Evolutionary conservation across 2,113 vertebrate genomes (phyloP).

Genomic region (Cinclus mexicanus): DNA sequence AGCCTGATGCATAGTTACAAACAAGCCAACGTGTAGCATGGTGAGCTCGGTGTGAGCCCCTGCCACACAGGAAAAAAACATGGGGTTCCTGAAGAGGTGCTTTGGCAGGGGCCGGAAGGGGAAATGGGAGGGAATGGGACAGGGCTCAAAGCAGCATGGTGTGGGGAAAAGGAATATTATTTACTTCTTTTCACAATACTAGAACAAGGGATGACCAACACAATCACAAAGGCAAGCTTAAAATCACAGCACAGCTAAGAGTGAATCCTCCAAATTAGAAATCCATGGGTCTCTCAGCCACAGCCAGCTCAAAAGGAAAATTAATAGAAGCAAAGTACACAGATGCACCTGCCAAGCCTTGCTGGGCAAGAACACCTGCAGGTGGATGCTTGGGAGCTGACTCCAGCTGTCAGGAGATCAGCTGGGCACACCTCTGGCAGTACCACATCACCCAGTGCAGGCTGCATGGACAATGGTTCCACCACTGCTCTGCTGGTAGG

Average conservation of each 20-base stretch:
- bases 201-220: neutral
- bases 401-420: neutral
- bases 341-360: neutral
- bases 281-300: accelerated
- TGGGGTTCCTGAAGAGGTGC: neutral
- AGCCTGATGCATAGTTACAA: neutral
- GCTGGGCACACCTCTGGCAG: neutral
- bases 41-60: neutral
- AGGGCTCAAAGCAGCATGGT: neutral
- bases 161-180: neutral
- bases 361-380: neutral
- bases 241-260: neutral
- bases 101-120: neutral
- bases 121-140: neutral
- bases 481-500: neutral
- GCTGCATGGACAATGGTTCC: neutral
- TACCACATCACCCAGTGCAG: too few species aligned
- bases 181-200: neutral
- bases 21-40: neutral
- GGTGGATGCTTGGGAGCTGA: neutral
- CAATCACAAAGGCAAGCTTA: neutral
- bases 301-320: neutral
- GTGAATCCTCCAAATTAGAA: neutral
- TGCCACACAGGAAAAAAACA: neutral
- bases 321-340: neutral